phyloP scores from a whole-genome alignment of 2,113 vertebrate genomes.

The Poecilia latipinna region DNA sequence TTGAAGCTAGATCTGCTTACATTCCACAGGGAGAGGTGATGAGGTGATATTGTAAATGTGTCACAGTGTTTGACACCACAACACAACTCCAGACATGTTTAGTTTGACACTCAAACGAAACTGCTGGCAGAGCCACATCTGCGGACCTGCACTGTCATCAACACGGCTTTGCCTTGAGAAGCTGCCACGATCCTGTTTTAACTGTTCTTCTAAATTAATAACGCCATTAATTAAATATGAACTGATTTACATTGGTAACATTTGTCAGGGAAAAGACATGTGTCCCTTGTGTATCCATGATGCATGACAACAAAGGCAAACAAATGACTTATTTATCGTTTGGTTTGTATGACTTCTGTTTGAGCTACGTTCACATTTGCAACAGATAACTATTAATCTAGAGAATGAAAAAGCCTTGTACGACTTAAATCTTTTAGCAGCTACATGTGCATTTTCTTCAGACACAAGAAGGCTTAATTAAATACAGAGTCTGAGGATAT shows the following conservation, averaged over 20 bases:
- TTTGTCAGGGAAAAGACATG: constrained; percentile 2
- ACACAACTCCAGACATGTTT: constrained; percentile 46
- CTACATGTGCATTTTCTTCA: constrained; percentile 40
- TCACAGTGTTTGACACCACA: constrained; percentile 16
- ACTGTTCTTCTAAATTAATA: constrained; percentile 32
- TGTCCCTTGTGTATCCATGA: constrained; percentile 18
- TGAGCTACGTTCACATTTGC: background rate
- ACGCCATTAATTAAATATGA: constrained; percentile 49
- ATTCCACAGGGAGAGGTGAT: constrained; percentile 1
- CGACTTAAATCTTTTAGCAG: constrained; percentile 39
- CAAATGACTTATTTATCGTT: constrained; percentile 55
- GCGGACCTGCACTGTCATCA: constrained; percentile 13
- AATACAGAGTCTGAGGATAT: background rate
- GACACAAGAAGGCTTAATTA: constrained; percentile 13
- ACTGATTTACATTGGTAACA: constrained; percentile 30
- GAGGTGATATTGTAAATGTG: constrained; percentile 3
- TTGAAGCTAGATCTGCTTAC: background rate
- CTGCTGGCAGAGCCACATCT: constrained; percentile 26
- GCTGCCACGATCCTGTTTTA: constrained; percentile 8
- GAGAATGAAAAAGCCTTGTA: constrained; percentile 15
- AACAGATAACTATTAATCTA: constrained; percentile 17
- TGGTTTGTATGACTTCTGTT: constrained; percentile 32
- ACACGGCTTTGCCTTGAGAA: constrained; percentile 29
- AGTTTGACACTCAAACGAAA: constrained; percentile 48
- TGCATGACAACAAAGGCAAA: constrained; percentile 29